A percentile compares a stretch with the other conserved stretches of the same genome.
Conservation (phyloP, 2,113 vertebrate genomes). For the Elgaria multicarinata region DNA sequence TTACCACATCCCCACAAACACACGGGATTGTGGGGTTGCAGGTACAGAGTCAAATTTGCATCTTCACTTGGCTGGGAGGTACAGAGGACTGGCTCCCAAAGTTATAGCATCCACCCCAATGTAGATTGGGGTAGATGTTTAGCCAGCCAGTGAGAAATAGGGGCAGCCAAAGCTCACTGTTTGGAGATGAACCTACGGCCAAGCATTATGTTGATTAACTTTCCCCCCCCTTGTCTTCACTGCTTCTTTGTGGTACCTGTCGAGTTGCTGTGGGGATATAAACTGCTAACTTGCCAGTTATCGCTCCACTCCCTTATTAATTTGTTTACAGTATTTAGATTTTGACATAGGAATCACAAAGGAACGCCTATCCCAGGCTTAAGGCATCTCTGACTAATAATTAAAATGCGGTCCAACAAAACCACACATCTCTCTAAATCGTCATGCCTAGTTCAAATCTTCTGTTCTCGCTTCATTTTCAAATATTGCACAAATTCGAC, state of each 20-base stretch:
- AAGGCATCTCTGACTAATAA: neutral
- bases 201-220: neutral
- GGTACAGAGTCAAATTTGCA: neutral
- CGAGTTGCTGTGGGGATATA: neutral
- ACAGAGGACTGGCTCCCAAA: neutral
- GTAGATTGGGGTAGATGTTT: neutral
- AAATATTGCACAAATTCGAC: neutral
- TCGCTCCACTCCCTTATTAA: neutral
- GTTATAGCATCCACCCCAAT: neutral
- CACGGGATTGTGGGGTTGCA: neutral
- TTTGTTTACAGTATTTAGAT: conserved; percentile 22
- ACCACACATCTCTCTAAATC: conserved; percentile 22
- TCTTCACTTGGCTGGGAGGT: neutral
- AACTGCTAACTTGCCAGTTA: conserved; percentile 14
- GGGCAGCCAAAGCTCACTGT: neutral
- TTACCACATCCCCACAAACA: neutral
- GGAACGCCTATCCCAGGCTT: neutral
- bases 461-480: neutral
- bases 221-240: neutral
- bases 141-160: neutral
- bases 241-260: conserved; percentile 13
- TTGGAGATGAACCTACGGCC: neutral
- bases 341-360: conserved; percentile 6
- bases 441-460: conserved; percentile 13
- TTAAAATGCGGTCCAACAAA: conserved; percentile 23